Percentiles rank a stretch among this genome's conserved stretches.
These are phyloP conservation scores for Gadus macrocephalus DNA, from an alignment of 2,113 vertebrate genomes.

Conservation along the genomic window DNA sequence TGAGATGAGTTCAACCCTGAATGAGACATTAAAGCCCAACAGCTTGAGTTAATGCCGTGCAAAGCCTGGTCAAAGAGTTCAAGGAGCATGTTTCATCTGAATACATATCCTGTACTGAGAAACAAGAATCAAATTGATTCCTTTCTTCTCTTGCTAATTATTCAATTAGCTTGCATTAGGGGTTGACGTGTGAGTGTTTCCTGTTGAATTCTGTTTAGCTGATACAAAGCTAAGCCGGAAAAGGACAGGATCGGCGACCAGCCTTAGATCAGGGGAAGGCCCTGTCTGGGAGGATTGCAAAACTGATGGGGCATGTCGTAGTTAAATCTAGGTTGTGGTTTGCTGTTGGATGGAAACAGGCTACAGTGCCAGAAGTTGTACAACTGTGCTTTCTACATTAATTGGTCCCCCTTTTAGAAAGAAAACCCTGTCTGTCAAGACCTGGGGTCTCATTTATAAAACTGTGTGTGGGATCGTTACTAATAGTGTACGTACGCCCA, in stretches of 20 bases:
- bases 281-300: not conserved
- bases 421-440: not conserved
- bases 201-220: conserved; percentile 43
- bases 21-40: too few species aligned
- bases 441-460: too few species aligned
- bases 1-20: conserved; percentile 40
- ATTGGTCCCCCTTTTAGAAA: conserved; percentile 14
- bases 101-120: conserved; percentile 36
- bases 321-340: conserved; percentile 9
- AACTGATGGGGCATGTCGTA: conserved; percentile 5
- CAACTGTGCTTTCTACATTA: conserved; percentile 23
- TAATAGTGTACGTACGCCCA: too few species aligned
- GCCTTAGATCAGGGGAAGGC: not conserved
- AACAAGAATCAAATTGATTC: conserved; percentile 51
- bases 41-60: too few species aligned
- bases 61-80: conserved; percentile 36
- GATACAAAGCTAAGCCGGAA: conserved; percentile 24
- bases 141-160: conserved; percentile 56
- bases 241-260: not conserved
- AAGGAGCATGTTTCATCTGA: conserved; percentile 42
- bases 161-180: conserved; percentile 57
- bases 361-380: conserved; percentile 21
- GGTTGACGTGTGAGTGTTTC: conserved; percentile 55
- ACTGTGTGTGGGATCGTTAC: too few species aligned
- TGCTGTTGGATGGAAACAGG: conserved; percentile 14